Conservation (phyloP, 2,113 vertebrate genomes). For the Pelecanoides urinatrix region DNA sequence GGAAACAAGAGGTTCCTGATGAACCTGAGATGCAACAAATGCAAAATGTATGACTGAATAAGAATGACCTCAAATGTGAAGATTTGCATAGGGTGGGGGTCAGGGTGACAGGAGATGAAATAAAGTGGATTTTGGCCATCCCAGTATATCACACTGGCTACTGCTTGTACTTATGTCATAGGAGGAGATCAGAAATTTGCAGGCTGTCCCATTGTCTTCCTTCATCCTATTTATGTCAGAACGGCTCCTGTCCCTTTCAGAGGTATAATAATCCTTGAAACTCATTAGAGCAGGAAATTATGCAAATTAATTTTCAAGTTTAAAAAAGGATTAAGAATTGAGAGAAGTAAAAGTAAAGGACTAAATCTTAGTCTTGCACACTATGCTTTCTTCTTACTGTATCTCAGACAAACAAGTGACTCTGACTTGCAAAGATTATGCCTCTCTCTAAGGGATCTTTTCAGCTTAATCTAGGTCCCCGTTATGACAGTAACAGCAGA, state of each 20-base stretch:
- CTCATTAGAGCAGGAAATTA: background rate
- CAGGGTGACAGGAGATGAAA: background rate
- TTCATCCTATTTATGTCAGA: background rate
- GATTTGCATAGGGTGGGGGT: background rate
- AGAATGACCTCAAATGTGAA: background rate
- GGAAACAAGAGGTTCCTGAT: background rate
- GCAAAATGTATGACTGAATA: background rate
- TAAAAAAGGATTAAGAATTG: background rate
- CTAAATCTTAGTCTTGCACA: background rate
- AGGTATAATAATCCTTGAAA: conserved; percentile 8
- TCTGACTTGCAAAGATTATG: background rate
- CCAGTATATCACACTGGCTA: background rate
- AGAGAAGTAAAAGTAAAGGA: background rate
- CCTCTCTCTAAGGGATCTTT: background rate
- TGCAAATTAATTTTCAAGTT: conserved; percentile 30
- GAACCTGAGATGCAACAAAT: background rate
- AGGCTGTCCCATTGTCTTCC: background rate
- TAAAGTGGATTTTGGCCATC: background rate
- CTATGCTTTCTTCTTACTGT: background rate
- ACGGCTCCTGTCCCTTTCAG: background rate
- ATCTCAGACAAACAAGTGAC: background rate
- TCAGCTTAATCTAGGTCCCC: background rate
- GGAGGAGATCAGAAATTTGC: background rate
- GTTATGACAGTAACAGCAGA: background rate
- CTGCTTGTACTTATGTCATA: background rate